Evolutionary conservation across 2,888 invertebrate genomes (phyloP).

Genomic region (Cheilosia soror): DNA sequence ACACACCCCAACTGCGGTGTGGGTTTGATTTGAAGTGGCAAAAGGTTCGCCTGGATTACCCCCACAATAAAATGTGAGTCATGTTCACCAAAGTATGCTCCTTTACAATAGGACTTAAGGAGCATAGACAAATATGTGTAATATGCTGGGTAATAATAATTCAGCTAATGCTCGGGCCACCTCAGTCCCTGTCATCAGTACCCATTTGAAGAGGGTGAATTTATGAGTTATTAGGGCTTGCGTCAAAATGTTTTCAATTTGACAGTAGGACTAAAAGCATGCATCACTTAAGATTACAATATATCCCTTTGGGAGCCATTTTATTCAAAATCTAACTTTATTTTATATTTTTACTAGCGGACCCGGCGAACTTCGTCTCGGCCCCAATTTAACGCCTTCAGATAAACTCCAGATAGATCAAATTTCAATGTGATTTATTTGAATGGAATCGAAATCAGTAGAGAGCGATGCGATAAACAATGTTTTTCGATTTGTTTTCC

Average conservation of each 20-base stretch:
- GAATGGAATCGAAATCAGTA: no score
- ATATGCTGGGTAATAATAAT: constrained; percentile 45
- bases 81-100: neutral
- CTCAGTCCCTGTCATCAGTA: neutral
- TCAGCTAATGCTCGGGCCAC: constrained; percentile 23
- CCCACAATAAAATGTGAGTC: constrained; percentile 12
- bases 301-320: constrained; percentile 4
- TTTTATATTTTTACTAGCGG: neutral
- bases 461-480: no score
- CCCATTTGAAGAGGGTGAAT: neutral
- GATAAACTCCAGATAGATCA: no score
- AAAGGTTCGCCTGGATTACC: constrained; percentile 22
- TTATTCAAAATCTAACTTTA: neutral
- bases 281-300: neutral
- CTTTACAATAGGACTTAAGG: constrained; percentile 17
- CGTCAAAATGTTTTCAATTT: constrained; percentile 19
- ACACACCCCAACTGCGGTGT: neutral
- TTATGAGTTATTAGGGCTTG: constrained; percentile 27
- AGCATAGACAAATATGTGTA: neutral
- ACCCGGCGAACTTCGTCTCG: no score
- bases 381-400: no score
- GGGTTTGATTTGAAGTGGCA: constrained; percentile 25
- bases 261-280: neutral
- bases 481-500: no score
- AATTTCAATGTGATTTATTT: no score